Conservation (phyloP, 2,113 vertebrate species). For the Machaerirhynchus nigripectus region DNA sequence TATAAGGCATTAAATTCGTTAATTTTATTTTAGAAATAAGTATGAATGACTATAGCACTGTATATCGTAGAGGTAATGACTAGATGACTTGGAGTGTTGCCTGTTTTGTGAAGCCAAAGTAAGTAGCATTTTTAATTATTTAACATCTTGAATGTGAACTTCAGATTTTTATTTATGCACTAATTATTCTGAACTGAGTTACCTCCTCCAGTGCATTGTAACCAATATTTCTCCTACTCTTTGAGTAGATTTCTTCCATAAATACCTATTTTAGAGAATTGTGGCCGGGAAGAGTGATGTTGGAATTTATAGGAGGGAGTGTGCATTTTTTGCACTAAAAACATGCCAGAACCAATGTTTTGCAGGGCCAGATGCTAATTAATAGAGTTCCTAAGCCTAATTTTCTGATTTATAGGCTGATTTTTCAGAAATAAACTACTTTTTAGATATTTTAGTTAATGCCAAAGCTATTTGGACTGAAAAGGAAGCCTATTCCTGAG, state of each 20-base stretch:
- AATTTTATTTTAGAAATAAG: neutral
- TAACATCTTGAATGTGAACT: neutral
- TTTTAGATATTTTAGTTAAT: neutral
- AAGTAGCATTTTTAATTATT: neutral
- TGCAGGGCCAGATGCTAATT: neutral
- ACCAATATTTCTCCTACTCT: neutral
- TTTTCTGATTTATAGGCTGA: neutral
- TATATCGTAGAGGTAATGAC: neutral
- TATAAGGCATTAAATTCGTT: neutral
- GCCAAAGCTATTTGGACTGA: neutral
- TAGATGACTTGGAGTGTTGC: neutral
- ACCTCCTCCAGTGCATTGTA: neutral
- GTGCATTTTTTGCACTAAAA: neutral
- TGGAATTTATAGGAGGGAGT: neutral
- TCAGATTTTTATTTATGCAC: neutral
- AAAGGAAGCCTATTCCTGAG: neutral
- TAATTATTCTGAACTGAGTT: neutral
- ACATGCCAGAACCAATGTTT: neutral
- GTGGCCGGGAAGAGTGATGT: neutral
- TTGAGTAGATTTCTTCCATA: neutral
- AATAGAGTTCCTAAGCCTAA: neutral
- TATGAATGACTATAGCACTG: neutral
- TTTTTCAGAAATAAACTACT: neutral
- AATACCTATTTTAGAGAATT: neutral
- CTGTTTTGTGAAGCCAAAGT: neutral